Percentiles rank a stretch among this genome's conserved stretches.
phyloP scores from a whole-genome alignment of 2,113 vertebrate genomes.

The Gyps fulvus region DNA sequence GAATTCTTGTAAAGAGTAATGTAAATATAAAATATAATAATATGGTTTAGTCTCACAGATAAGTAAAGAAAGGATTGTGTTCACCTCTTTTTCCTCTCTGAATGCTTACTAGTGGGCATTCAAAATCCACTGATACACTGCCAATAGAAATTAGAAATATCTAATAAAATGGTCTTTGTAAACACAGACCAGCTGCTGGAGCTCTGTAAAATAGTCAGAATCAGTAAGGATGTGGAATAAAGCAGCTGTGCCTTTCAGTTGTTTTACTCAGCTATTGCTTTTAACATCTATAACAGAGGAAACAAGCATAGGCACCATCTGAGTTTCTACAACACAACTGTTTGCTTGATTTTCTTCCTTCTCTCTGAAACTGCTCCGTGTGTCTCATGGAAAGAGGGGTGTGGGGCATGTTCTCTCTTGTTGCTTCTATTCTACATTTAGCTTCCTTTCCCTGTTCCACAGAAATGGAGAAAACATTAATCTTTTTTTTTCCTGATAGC shows the following conservation, averaged over 20 bases:
- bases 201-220: constrained; percentile 53
- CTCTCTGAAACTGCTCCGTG: not conserved
- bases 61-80: constrained; percentile 8
- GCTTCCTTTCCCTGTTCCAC: not conserved
- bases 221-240: constrained; percentile 70
- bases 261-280: constrained; percentile 28
- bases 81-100: constrained; percentile 26
- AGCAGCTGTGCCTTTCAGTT: constrained; percentile 70
- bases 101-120: constrained; percentile 47
- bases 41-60: constrained; percentile 1
- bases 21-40: constrained; percentile 9
- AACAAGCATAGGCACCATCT: constrained; percentile 20
- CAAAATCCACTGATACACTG: constrained; percentile 47
- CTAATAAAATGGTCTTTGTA: constrained; percentile 70
- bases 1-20: constrained; percentile 27
- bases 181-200: constrained; percentile 69
- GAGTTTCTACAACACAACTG: not conserved
- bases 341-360: not conserved
- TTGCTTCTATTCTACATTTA: not conserved
- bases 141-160: constrained; percentile 71
- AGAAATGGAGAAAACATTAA: not conserved
- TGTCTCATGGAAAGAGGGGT: not conserved
- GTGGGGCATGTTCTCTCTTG: not conserved
- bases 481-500: not conserved
- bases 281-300: constrained; percentile 46